Percentiles rank a stretch among this genome's conserved stretches.
Evolutionary conservation across 2,113 vertebrate species (phyloP).

Genomic region (Rattus rattus): DNA sequence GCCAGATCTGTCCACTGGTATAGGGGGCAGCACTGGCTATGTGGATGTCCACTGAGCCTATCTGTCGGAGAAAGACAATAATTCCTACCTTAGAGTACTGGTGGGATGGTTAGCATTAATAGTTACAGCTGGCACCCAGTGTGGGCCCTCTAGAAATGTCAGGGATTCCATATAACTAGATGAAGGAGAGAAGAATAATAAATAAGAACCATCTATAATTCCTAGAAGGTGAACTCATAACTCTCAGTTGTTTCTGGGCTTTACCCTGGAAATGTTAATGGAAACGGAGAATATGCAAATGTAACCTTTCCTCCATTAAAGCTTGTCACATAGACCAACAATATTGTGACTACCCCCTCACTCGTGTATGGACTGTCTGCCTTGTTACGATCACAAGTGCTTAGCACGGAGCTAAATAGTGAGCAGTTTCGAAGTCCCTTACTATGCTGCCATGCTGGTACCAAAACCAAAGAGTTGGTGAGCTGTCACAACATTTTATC

Average conservation of each 20-base stretch:
- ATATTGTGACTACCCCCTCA: conserved; percentile 73
- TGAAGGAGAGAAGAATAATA: background rate
- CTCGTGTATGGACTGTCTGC: conserved; percentile 35
- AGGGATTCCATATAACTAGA: background rate
- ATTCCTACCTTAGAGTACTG: background rate
- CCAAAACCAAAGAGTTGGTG: background rate
- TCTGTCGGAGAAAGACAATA: background rate
- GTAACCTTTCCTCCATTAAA: conserved; percentile 77
- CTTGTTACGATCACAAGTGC: background rate
- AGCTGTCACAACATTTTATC: background rate
- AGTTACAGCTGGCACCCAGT: background rate
- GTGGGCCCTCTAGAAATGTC: conserved; percentile 24
- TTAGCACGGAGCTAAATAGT: background rate
- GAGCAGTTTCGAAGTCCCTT: background rate
- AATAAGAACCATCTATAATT: conserved; percentile 15
- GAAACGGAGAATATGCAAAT: conserved; percentile 74
- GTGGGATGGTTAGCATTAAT: conserved; percentile 1
- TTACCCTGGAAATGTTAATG: conserved; percentile 67
- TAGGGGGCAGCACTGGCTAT: too few species aligned
- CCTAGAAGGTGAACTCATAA: background rate
- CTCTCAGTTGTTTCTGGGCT: conserved; percentile 41
- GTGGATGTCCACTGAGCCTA: background rate
- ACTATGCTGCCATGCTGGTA: background rate
- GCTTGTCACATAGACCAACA: conserved; percentile 66
- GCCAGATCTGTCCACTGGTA: background rate